These are phyloP conservation scores for Macrotrachela quadricornifera DNA, from an alignment of 1,140 invertebrate species.

Conservation along the genomic window DNA sequence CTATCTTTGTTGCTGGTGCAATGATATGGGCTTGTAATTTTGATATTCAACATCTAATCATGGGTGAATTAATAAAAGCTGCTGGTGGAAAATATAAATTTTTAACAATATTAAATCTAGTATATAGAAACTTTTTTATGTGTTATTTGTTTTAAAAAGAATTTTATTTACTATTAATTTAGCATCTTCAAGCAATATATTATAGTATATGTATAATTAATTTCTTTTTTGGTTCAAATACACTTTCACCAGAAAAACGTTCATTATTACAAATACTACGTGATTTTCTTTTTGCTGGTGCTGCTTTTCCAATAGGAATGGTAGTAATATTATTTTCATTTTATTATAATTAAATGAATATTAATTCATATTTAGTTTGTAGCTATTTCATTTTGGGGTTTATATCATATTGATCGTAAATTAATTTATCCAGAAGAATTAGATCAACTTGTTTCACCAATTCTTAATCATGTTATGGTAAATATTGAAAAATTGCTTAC, in stretches of 20 bases:
- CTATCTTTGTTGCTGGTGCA: no score
- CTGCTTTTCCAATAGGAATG: constrained; percentile 47
- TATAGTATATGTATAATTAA: not conserved
- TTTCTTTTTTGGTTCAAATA: not conserved
- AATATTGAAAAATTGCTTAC: no score
- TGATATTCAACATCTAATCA: no score
- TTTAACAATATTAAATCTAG: constrained; percentile 7
- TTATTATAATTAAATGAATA: no score
- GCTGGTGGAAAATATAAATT: constrained; percentile 1
- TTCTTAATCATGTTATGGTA: constrained; percentile 63
- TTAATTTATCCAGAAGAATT: constrained; percentile 54
- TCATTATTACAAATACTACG: constrained; percentile 42
- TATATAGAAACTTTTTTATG: not conserved
- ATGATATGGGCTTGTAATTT: no score
- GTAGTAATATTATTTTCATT: no score
- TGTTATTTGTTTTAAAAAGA: not conserved
- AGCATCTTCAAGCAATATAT: not conserved
- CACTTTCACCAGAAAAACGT: not conserved
- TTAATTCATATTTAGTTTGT: constrained; percentile 51
- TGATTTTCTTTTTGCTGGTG: constrained; percentile 44
- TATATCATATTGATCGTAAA: constrained; percentile 61
- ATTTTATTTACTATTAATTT: not conserved
- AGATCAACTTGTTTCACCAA: constrained; percentile 52
- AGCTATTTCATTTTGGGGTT: constrained; percentile 57
- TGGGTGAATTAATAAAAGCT: no score